Conservation (phyloP, 2,797 vertebrate species). For the Thamnophis elegans region DNA sequence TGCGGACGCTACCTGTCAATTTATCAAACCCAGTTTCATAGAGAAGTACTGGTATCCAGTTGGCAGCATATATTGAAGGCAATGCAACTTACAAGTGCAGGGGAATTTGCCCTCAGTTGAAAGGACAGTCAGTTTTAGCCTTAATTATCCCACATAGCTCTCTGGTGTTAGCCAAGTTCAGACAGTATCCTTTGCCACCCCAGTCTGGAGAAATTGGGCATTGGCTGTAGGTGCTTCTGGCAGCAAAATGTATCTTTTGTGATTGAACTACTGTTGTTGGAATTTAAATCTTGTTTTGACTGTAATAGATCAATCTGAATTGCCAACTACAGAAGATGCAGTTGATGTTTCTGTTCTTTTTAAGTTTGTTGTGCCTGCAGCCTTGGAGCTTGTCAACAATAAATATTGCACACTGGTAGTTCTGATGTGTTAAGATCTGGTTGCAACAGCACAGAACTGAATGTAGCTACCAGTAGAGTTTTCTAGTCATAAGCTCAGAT, state of each 20-base stretch:
- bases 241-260: background rate
- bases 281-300: background rate
- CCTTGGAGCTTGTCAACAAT: background rate
- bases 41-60: too few relatives aligned
- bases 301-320: background rate
- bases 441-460: background rate
- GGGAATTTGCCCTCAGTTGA: background rate
- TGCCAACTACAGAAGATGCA: background rate
- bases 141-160: background rate
- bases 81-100: background rate
- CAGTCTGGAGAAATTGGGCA: background rate
- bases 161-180: background rate
- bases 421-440: background rate
- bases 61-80: background rate
- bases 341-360: background rate
- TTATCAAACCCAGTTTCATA: too few relatives aligned
- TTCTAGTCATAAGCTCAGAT: background rate
- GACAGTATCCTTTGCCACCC: background rate
- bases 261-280: background rate
- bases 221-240: background rate
- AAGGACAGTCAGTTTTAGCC: background rate
- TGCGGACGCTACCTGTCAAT: too few relatives aligned
- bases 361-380: slow-evolving; percentile 20
- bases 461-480: background rate
- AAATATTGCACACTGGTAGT: background rate